Conservation (phyloP, 2,797 vertebrate genomes). For the Lepus townsendii region DNA sequence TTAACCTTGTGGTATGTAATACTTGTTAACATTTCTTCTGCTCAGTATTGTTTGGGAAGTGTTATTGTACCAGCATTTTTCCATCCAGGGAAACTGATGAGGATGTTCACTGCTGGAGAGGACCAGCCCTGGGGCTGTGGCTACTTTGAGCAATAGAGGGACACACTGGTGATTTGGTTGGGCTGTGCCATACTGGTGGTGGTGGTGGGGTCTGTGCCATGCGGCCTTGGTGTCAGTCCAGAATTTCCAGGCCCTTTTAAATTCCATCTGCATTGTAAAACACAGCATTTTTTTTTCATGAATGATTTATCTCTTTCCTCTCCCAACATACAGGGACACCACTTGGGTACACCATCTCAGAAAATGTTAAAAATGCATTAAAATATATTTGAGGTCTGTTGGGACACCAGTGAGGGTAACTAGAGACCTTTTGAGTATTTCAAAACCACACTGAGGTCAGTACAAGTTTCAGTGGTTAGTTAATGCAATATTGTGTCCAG, state of each 20-base stretch:
- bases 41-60: not conserved
- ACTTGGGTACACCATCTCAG: not conserved
- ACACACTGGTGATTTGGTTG: not conserved
- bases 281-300: not conserved
- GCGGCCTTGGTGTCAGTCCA: not conserved
- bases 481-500: not conserved
- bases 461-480: not conserved
- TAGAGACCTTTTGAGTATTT: not conserved
- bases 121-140: not conserved
- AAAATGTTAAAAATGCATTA: not conserved
- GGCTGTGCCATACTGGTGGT: not conserved
- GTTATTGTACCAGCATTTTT: not conserved
- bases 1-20: not conserved
- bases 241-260: not conserved
- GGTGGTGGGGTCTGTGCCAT: accelerated
- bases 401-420: not conserved
- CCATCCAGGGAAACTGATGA: not conserved
- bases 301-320: not conserved
- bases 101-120: not conserved
- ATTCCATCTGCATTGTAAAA: not conserved
- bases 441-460: not conserved
- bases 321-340: not conserved
- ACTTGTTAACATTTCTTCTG: not conserved
- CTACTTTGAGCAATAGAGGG: not conserved
- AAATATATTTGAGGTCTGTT: not conserved